Percentiles rank a stretch among this genome's conserved stretches.
Evolutionary conservation across 92 coral and sea anemone genomes (phyloP).

Genomic region (Phenganax subtilis): DNA sequence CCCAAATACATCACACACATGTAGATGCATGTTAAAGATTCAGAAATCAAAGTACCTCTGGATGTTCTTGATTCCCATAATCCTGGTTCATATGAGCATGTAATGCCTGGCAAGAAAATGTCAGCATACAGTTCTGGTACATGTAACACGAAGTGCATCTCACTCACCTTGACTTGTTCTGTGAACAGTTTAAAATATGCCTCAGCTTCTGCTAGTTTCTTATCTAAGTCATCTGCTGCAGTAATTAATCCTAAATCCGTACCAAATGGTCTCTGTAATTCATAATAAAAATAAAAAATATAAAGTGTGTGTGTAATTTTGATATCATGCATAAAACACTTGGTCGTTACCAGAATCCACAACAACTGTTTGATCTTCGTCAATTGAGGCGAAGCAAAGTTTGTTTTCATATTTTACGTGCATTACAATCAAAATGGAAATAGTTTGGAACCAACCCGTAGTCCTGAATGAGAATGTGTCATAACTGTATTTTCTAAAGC

Average conservation of each 20-base stretch:
- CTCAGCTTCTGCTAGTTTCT: constrained; percentile 85
- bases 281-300: background rate
- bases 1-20: too few species aligned
- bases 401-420: too few species aligned
- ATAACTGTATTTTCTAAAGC: constrained; percentile 85
- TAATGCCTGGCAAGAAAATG: constrained; percentile 44
- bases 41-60: constrained; percentile 8
- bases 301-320: background rate
- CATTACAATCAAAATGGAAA: constrained; percentile 11
- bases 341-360: constrained; percentile 36
- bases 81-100: constrained; percentile 67
- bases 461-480: constrained; percentile 67
- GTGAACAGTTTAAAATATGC: constrained; percentile 82
- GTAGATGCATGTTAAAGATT: background rate
- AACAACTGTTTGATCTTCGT: too few species aligned
- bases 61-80: constrained; percentile 15
- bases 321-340: background rate
- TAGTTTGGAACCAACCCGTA: constrained; percentile 50
- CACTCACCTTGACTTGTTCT: constrained; percentile 76
- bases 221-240: constrained; percentile 77
- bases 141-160: background rate
- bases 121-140: background rate
- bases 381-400: too few species aligned
- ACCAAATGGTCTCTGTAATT: constrained; percentile 53
- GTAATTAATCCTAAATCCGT: constrained; percentile 42